Evolutionary conservation across 2,888 invertebrate species (phyloP).

Genomic region (Brenthis hecate): DNA sequence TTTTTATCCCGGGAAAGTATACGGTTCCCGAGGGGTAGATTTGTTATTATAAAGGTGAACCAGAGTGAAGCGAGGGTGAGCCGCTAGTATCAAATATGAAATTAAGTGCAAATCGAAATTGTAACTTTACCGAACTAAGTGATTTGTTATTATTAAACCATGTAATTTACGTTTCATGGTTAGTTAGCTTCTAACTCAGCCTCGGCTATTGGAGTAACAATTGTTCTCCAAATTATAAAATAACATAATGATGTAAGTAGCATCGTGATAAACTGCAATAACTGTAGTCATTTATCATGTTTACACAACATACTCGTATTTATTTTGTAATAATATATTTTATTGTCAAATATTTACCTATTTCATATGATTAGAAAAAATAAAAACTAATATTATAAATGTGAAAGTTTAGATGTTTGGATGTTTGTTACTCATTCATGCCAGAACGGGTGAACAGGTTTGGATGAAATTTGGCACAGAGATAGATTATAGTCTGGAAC

Average conservation of each 20-base stretch:
- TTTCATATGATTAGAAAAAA: neutral
- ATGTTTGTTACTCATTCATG: no score
- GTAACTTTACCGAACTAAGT: neutral
- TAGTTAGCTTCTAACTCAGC: constrained; percentile 9
- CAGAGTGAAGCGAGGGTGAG: no score
- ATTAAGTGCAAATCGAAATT: no score
- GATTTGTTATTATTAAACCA: constrained; percentile 2
- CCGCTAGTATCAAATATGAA: no score
- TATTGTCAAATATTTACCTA: neutral
- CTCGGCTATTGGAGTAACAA: constrained; percentile 9
- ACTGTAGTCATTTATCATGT: constrained; percentile 15
- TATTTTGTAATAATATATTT: constrained; percentile 1
- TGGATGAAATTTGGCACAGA: no score
- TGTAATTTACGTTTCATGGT: constrained; percentile 16
- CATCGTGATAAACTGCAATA: constrained; percentile 17
- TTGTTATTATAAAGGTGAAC: no score
- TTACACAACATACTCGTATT: constrained; percentile 1
- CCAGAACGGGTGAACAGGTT: no score
- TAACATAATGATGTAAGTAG: constrained; percentile 9
- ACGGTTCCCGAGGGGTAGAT: no score
- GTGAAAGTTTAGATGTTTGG: no score
- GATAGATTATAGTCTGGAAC: no score
- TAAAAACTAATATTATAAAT: neutral
- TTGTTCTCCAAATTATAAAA: constrained; percentile 21
- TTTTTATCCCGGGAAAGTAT: no score